Evolutionary conservation across 2,888 invertebrate species (phyloP), one percentile per base, ranked within the genome.

Genomic region (Stomorhina lunata): DNA sequence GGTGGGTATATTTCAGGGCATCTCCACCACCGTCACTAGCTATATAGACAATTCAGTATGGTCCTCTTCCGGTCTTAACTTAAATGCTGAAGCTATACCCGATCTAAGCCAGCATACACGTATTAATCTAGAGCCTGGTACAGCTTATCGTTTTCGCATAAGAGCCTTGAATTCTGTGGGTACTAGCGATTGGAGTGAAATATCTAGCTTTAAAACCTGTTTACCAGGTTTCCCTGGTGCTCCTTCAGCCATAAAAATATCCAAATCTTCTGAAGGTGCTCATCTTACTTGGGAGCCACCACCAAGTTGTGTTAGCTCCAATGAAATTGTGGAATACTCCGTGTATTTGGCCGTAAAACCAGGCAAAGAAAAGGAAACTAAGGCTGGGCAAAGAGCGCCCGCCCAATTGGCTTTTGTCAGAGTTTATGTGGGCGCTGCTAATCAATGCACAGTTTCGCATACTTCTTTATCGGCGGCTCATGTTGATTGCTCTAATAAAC

Each of bases 291-390:
- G 86, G 86, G 86, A 86, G 22, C 86, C 86, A 66, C 85, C 85
- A 77, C 85, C 85, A 81, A 85, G 84, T 9, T 85, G 85, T 53
- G 73, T 84, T 5, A 85, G 76, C 61, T 84, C 85, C 2, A 84
- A 85, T 57, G 86, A 86, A 80, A 86, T 86, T 68, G 81, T 85
- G 2, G 86, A 86, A 76, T 86, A 86, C 53, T 85, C 86, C 0
- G 86, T 86, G 6, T 86, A 86, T 81, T 85, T 86, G 69, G 86
- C 86, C 2, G 85, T 86, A 4, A 86, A 86, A 66, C 85, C 86
- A 1, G 84, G 81, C 20, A 84, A 85, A 37, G 86, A 85, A 34
- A 86, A 86, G 25, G 85, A 85, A 34, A 34, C 76, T 2, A 84
- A 84, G 27, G 79, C 81, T 6, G 83, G 83, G 0, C 84, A 83